A percentile compares a stretch with the other conserved stretches of the same genome.
These are phyloP conservation scores for Equus przewalskii DNA, from an alignment of 2,113 vertebrate genomes.

Conservation along the genomic window DNA sequence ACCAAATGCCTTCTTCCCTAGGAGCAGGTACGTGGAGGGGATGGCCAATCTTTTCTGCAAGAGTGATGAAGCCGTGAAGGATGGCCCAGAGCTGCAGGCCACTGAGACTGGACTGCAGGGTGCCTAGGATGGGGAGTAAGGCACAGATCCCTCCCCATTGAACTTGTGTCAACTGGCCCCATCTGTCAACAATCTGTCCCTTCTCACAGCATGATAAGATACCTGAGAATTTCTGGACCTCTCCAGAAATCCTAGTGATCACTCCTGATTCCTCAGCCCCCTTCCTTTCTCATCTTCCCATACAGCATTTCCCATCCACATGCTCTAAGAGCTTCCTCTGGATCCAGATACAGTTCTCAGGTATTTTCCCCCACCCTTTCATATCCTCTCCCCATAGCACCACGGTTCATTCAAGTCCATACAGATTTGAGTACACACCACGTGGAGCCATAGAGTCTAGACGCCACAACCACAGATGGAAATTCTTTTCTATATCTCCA, in stretches of 20 bases:
- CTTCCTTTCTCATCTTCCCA: not conserved
- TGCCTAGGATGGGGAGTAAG: not conserved
- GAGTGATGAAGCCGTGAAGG: not conserved
- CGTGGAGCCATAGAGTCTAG: not conserved
- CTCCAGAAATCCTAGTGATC: not conserved
- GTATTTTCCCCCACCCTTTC: not conserved
- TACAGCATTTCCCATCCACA: not conserved
- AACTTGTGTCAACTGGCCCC: no score
- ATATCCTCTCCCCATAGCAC: not conserved
- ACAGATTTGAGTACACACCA: not conserved
- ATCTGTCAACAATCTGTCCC: not conserved
- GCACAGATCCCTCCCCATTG: no score
- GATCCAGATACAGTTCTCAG: not conserved
- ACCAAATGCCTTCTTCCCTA: not conserved
- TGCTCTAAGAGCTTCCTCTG: not conserved
- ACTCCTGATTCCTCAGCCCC: not conserved
- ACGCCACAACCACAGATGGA: not conserved
- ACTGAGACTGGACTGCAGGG: not conserved
- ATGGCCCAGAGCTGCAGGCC: conserved; percentile 86
- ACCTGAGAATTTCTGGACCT: not conserved
- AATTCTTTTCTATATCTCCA: not conserved
- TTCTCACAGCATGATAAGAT: not conserved
- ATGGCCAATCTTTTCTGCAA: conserved; percentile 66
- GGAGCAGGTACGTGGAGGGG: conserved; percentile 83
- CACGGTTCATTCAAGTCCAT: not conserved